Conservation (phyloP, 92 coral and sea anemone genomes). For the Muricea muricata region DNA sequence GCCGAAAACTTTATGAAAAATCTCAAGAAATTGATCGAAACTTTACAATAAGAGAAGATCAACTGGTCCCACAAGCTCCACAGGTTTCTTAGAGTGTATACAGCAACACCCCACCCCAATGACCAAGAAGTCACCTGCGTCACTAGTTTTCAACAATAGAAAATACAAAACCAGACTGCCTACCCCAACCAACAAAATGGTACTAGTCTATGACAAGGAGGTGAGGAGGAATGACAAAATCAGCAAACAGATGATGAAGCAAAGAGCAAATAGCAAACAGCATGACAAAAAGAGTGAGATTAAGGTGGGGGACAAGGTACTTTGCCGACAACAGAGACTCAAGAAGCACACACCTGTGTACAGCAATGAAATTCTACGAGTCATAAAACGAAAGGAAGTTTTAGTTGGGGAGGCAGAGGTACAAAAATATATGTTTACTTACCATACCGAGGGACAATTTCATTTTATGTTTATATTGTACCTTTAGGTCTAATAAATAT, state of each 20-base stretch:
- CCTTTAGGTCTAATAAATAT: too few relatives aligned
- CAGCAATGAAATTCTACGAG: slow-evolving; percentile 3
- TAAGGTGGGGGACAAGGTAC: slow-evolving; percentile 55
- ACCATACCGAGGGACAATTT: too few relatives aligned
- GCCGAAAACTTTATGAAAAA: too few relatives aligned
- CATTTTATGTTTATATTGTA: too few relatives aligned
- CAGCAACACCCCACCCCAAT: too few relatives aligned
- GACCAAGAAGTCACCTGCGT: slow-evolving; percentile 40
- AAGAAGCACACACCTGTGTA: slow-evolving; percentile 28
- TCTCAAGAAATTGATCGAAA: too few relatives aligned
- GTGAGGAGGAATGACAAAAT: not conserved
- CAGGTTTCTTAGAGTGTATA: too few relatives aligned
- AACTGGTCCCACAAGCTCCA: too few relatives aligned
- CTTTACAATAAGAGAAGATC: too few relatives aligned
- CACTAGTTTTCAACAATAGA: slow-evolving; percentile 44
- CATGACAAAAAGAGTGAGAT: slow-evolving; percentile 37
- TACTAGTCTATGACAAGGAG: too few relatives aligned
- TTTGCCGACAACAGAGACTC: slow-evolving; percentile 44
- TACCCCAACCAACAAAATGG: not conserved
- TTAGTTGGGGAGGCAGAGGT: too few relatives aligned
- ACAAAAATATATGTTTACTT: too few relatives aligned
- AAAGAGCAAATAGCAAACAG: not conserved
- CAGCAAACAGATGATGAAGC: slow-evolving; percentile 49
- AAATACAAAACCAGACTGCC: slow-evolving; percentile 27
- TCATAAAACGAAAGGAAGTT: slow-evolving; percentile 9